These are phyloP conservation scores for Thumatha senex DNA, from an alignment of 2,888 invertebrate species.

Conservation along the genomic window DNA sequence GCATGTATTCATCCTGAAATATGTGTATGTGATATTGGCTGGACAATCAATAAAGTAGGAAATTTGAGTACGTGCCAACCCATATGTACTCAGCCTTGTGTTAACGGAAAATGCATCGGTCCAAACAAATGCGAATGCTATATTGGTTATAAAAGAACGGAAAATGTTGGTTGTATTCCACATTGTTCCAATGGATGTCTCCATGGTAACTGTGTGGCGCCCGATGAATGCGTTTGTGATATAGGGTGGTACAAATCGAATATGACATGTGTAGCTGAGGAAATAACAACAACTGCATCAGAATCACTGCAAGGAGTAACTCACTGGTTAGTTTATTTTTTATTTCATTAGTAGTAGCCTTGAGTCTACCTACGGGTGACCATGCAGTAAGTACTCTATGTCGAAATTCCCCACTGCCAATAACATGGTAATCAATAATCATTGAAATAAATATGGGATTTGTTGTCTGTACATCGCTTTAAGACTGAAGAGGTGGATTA, in stretches of 20 bases:
- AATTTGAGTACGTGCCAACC: slow-evolving; percentile 10
- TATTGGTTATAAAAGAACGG: slow-evolving; percentile 4
- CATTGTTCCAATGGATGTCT: slow-evolving; percentile 11
- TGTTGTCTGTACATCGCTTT: too few relatives aligned
- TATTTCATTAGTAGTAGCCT: too few relatives aligned
- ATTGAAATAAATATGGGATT: too few relatives aligned
- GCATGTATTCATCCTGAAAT: slow-evolving; percentile 3
- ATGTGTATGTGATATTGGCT: slow-evolving; percentile 3
- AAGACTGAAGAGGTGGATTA: too few relatives aligned
- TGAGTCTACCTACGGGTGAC: too few relatives aligned
- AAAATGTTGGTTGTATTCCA: slow-evolving; percentile 7
- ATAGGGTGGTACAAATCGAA: slow-evolving; percentile 7
- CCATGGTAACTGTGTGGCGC: slow-evolving; percentile 13
- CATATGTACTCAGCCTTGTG: slow-evolving; percentile 8
- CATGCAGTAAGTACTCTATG: too few relatives aligned
- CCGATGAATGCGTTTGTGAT: slow-evolving; percentile 13
- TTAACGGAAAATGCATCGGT: slow-evolving; percentile 8
- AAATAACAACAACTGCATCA: background rate
- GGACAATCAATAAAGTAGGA: background rate
- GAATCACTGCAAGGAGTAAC: background rate
- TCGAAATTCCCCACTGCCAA: too few relatives aligned
- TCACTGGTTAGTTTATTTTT: background rate
- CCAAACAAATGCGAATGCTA: slow-evolving; percentile 20
- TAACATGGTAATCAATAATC: too few relatives aligned
- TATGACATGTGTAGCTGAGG: background rate